These are phyloP conservation scores for Pempheris klunzingeri DNA, from an alignment of 2,797 vertebrate genomes.

Conservation along the genomic window DNA sequence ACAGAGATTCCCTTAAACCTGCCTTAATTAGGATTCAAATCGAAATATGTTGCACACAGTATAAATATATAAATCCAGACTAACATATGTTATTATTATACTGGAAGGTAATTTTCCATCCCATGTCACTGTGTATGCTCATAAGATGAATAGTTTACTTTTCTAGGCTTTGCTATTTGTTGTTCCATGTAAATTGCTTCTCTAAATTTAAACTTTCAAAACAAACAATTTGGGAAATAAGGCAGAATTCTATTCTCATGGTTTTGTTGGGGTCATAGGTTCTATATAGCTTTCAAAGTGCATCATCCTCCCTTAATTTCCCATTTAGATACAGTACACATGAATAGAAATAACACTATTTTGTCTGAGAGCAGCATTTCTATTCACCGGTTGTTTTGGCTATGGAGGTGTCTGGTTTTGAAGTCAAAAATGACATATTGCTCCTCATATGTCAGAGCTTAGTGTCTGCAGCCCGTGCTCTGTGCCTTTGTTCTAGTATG, in stretches of 20 bases:
- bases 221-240: conserved; percentile 85
- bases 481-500: conserved; percentile 83
- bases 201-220: conserved; percentile 87
- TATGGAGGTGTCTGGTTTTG: conserved; percentile 68
- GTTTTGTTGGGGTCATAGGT: conserved; percentile 68
- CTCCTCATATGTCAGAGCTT: conserved; percentile 81
- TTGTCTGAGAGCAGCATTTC: conserved; percentile 36
- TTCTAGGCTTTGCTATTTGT: conserved; percentile 80
- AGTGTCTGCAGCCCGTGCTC: conserved; percentile 71
- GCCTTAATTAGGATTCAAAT: conserved; percentile 36
- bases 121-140: conserved; percentile 57
- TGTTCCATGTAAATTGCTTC: conserved; percentile 80
- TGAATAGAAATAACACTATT: conserved; percentile 11
- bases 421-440: conserved; percentile 78
- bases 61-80: conserved; percentile 38
- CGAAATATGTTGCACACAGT: conserved; percentile 23
- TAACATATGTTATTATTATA: conserved; percentile 48
- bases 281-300: conserved; percentile 54
- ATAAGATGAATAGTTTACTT: conserved; percentile 75
- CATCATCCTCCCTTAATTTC: conserved; percentile 26
- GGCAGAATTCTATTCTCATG: conserved; percentile 81
- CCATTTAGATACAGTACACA: conserved; percentile 13
- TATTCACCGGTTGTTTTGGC: conserved; percentile 66
- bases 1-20: conserved; percentile 38
- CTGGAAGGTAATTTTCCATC: conserved; percentile 52